A percentile compares a stretch with the other conserved stretches of the same genome.
These are phyloP conservation scores for Scolopax mira DNA, from an alignment of 2,113 vertebrate genomes.

Conservation along the genomic window DNA sequence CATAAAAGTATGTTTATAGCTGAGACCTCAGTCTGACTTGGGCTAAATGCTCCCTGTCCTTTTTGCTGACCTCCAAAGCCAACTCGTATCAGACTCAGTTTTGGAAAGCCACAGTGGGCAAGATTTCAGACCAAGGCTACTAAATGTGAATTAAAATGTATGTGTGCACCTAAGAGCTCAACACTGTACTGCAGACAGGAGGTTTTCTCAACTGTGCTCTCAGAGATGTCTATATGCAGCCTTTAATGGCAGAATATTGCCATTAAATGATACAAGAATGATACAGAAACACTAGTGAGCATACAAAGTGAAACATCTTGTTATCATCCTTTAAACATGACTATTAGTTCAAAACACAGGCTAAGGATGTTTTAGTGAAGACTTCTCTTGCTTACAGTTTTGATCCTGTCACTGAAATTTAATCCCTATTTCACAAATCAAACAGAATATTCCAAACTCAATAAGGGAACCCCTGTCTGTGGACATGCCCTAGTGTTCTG, in stretches of 20 bases:
- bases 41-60: neutral
- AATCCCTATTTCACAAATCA: neutral
- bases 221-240: neutral
- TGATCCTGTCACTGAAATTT: neutral
- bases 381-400: neutral
- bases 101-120: neutral
- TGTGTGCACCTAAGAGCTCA: neutral
- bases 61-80: neutral
- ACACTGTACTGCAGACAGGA: neutral
- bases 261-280: too few relatives aligned
- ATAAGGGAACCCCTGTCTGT: neutral
- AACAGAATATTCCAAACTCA: neutral
- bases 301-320: neutral
- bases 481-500: neutral
- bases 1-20: neutral
- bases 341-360: neutral
- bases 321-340: neutral
- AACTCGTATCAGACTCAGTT: neutral
- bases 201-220: neutral
- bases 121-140: neutral
- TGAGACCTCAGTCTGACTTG: neutral
- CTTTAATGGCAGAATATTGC: neutral
- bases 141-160: neutral
- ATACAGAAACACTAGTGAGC: neutral
- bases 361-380: neutral